Base-by-base conservation (phyloP, 23 tunicate genomes). In the Pegea sp. region DNA sequence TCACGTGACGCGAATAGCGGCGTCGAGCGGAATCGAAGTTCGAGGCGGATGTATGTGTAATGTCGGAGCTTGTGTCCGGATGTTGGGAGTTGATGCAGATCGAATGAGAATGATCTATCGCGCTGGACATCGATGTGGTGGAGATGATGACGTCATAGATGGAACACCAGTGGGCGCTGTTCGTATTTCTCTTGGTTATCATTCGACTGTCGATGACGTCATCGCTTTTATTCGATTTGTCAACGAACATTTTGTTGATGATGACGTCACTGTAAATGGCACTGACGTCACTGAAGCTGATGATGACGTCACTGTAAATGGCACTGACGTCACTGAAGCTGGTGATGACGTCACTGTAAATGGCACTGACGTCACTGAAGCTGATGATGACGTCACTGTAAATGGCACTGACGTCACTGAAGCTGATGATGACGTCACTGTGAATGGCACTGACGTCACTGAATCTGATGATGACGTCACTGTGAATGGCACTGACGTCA, bases 31-130 rank as follows among this genome's bases (percentile, higher is more conserved):
- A 34, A 68, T 74, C 18, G 67, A 84, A 30, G 33, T 84, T 33
- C 55, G 95, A 23, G 72, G 71, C 1, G 95, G 95, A 2, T 84
- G 95, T 31, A 73, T 74, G 29, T 84, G 95, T 31, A 84, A 84
- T 49, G 62, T 73, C 1, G 95, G 95, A 23, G 76, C 74, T 19
- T 84, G 95, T 58, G 24, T 50, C 27, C 31, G 67, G 1, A 28
- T 67, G 66, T 34, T 84, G 5, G 56, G 50, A 22, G 11, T 73
- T 29, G 42, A 57, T 26, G 21, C 67, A 18, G 48, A 74, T 5
- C 42, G 46, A 3, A 22, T 84, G 44, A 33, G 53, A 42, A 28
- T 63, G 5, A 61, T 69, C 2, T 84, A 60, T 30, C 42, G 57
- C 33, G 71, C 57, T 25, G 93, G 93, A 3, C 80, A 72, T 59